These are phyloP conservation scores for Willisornis vidua DNA, from an alignment of 2,113 vertebrate genomes.

Conservation along the genomic window DNA sequence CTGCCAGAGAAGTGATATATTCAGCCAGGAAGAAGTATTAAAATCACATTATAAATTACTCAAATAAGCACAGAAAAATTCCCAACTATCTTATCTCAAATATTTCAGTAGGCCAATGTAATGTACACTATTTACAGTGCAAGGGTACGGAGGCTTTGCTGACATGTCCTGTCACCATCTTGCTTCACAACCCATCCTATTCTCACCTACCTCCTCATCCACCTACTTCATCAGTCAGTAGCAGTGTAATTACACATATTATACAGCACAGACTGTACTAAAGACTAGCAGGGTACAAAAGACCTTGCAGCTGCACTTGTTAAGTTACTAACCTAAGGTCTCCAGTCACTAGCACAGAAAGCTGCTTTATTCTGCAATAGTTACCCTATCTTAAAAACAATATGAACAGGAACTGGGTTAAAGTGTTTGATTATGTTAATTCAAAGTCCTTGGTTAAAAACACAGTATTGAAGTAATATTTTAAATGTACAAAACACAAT, in stretches of 20 bases:
- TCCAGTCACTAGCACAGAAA: constrained; percentile 5
- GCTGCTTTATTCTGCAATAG: not conserved
- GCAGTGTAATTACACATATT: not conserved
- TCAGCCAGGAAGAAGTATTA: constrained; percentile 6
- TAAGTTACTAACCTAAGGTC: not conserved
- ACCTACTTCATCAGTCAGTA: not conserved
- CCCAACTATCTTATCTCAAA: not conserved
- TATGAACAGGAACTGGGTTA: constrained; percentile 24
- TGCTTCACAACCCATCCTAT: not conserved
- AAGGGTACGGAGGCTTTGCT: not conserved
- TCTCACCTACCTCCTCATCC: not conserved
- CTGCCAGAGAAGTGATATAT: not conserved
- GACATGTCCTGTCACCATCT: constrained; percentile 18
- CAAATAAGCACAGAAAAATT: constrained; percentile 29
- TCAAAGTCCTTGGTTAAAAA: constrained; percentile 3
- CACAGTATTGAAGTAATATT: not conserved
- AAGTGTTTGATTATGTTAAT: constrained; percentile 22
- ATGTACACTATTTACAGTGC: constrained; percentile 2
- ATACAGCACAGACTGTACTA: not conserved
- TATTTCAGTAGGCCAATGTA: constrained; percentile 11
- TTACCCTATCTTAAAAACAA: constrained; percentile 6
- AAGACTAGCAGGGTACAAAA: not conserved
- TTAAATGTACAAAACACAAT: not conserved
- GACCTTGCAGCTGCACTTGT: constrained; percentile 7
- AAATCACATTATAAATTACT: constrained; percentile 49